phyloP scores from a whole-genome alignment of 2,888 invertebrate species.

The Pristionchus mayeri region DNA sequence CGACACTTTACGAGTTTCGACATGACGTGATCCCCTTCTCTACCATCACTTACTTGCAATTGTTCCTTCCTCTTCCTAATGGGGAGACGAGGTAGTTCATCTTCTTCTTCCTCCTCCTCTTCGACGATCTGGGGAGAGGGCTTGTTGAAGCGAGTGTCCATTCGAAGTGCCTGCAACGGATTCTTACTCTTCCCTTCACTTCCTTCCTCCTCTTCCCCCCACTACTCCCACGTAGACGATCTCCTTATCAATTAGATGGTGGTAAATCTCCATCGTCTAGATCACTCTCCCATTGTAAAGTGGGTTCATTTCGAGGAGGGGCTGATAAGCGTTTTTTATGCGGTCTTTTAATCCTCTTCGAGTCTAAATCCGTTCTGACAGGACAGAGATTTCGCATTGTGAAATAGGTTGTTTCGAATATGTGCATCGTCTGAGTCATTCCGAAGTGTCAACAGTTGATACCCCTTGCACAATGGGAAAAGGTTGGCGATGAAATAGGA shows the following conservation, averaged over 20 bases:
- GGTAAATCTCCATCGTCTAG: not conserved
- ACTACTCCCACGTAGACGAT: not conserved
- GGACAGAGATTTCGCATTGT: too few species aligned
- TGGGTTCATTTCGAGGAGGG: not conserved
- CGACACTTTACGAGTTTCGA: too few species aligned
- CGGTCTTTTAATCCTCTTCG: too few species aligned
- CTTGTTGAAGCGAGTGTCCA: conserved; percentile 2
- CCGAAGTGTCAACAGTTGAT: too few species aligned
- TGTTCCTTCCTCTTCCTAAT: conserved; percentile 10
- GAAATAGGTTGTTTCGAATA: too few species aligned
- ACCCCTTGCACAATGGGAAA: too few species aligned
- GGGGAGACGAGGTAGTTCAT: conserved; percentile 15
- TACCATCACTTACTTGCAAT: not conserved
- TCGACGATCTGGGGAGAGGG: conserved; percentile 22
- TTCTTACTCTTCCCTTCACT: not conserved
- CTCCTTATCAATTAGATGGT: not conserved
- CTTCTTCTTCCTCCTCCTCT: conserved; percentile 47
- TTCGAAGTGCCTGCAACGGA: conserved; percentile 13
- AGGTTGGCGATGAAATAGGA: too few species aligned
- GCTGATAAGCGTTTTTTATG: not conserved
- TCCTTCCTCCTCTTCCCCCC: too few species aligned
- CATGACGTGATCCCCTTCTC: too few species aligned
- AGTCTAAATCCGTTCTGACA: too few species aligned
- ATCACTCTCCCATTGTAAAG: not conserved
- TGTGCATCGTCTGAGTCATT: too few species aligned